Base-by-base conservation (phyloP, 1,140 invertebrate species). In the Aphaenogaster rudis region DNA sequence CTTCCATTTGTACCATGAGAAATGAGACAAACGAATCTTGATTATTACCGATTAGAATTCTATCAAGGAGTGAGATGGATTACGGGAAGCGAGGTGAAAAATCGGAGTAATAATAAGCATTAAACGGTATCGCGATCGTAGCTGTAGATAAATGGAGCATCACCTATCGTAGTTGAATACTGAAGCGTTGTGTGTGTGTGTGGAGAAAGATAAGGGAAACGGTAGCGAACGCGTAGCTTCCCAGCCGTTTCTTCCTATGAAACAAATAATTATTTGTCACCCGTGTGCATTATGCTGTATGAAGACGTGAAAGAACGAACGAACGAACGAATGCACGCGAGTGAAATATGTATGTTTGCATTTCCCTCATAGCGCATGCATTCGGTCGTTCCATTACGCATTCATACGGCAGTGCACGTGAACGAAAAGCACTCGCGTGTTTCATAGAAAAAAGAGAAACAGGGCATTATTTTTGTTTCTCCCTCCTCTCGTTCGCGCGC, bases 331-430 rank as follows among this genome's bases (percentile, higher is more conserved):
- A 76, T 45, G 64, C 80, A 39, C 69, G 80, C 69, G 54, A 82
- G 54, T 72, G 80, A 82, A 82, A 82, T 82, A 74, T 74, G 67
- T 48, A 82, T 52, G 67, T 74, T 72, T 74, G 54, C 54, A 82
- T 82, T 82, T 82, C 54, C 52, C 67, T 82, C 69, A 21, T 42
- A 81, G 54, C 54, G 80, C 69, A 39, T 84, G 67, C 39, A 76
- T 76, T 84, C 80, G 42, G 39, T 48, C 80, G 69, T 76, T 82
- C 69, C 71, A 76, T 76, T 61, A 76, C 69, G 80, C 54, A 74
- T 76, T 84, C 80, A 76, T 84, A 84, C 33, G 69, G 7, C 13
- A 50, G 54, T 82, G 52, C 67, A 74, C 67, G 67, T 76, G 54
- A 76, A 50, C 69, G 80, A 39, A 59, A 74, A 48, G 45, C 76